Evolutionary conservation across 2,888 invertebrate genomes (phyloP), one percentile per base, ranked within the genome.

Genomic region (Rhopalosiphum nymphaeae): DNA sequence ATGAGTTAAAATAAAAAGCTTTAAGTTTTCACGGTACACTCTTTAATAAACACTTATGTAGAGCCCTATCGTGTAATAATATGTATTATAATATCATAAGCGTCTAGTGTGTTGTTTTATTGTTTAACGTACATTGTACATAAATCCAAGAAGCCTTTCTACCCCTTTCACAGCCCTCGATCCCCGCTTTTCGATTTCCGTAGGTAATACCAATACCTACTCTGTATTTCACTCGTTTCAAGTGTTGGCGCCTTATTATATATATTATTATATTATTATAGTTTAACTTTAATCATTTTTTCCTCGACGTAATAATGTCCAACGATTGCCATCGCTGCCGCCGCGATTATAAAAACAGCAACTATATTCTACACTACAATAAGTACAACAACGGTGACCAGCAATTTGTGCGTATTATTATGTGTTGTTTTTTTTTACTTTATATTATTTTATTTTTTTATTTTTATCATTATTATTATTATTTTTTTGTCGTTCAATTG

Each of bases 321-420:
- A 89, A 56, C 26, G 57, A 89, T 90, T 61, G 46, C 57, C n/a
- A 25, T 36, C 61, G n/a, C 57, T 13, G 46, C 46, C 90, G 42
- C 3, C 46, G 90, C 61, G 57, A 67, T 49, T 46, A 57, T 46
- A 87, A 92, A 92, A 92, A 91, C 36, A 53, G 88, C 90, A 67
- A 57, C 90, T 78, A n/a, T 26, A 29, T 67, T 67, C 49, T 26
- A n/a, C 44, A 61, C 49, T 67, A 86, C 91, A 57, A 92, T 84
- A 57, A 92, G 49, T 67, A 86, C 91, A 86, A 57, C 92, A 57
- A 92, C 92, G 92, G 92, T 93, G 92, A 93, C 92, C 89, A 67
- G 92, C 92, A 93, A 93, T 93, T 93, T 93, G 89, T 93, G 92
- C 67, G 92, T 92, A 87, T 91, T 91, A 91, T 84, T 56, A 56